Conservation (phyloP, 1,140 invertebrate genomes). For the Lepidostoma basale region DNA sequence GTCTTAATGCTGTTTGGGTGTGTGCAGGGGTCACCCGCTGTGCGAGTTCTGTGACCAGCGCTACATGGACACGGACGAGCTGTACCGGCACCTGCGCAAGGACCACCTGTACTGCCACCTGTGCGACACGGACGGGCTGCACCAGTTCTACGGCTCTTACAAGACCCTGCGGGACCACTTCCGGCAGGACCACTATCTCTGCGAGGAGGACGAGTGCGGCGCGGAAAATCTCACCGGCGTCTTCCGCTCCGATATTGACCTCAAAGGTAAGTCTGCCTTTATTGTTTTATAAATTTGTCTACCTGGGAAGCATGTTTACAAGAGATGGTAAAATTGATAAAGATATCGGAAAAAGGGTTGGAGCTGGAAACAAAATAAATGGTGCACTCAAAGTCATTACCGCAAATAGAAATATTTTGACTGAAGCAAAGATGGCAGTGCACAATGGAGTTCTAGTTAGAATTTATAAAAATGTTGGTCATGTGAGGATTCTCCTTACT, state of each 20-base stretch:
- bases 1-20: no score
- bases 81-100: slow-evolving; percentile 87
- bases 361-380: no score
- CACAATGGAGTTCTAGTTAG: no score
- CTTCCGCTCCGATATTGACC: slow-evolving; percentile 89
- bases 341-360: no score
- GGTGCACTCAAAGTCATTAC: no score
- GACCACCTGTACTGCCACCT: slow-evolving; percentile 96
- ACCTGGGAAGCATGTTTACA: no score
- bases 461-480: no score
- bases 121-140: slow-evolving; percentile 90
- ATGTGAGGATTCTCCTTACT: no score
- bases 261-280: slow-evolving; percentile 74
- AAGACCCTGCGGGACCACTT: slow-evolving; percentile 84
- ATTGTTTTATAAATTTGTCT: no score
- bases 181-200: slow-evolving; percentile 83
- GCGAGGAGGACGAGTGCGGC: slow-evolving; percentile 88
- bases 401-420: no score
- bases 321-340: no score
- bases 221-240: slow-evolving; percentile 87
- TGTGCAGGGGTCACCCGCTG: slow-evolving; percentile 81
- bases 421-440: no score
- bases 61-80: slow-evolving; percentile 90
- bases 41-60: slow-evolving; percentile 90
- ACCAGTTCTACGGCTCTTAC: slow-evolving; percentile 88